Percentiles rank a stretch among this genome's conserved stretches.
These are phyloP conservation scores for Hermaeophaga mercurialis DNA, from an alignment of 2,888 invertebrate genomes.

Conservation along the genomic window DNA sequence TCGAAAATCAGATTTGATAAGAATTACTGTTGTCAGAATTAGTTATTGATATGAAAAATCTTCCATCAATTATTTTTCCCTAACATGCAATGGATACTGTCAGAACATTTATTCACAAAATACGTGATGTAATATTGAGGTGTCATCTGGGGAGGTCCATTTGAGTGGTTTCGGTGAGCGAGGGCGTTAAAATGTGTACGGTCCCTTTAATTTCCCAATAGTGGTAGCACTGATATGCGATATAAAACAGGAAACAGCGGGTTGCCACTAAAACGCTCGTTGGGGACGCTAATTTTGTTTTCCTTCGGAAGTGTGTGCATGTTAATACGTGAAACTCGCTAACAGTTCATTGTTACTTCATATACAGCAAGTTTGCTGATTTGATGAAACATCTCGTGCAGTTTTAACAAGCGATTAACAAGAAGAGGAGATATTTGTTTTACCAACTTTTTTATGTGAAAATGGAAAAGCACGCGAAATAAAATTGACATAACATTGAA, in stretches of 20 bases:
- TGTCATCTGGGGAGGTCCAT: constrained; percentile 69
- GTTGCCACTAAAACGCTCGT: constrained; percentile 8
- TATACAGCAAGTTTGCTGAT: not conserved
- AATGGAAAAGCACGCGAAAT: not conserved
- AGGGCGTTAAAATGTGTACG: not conserved
- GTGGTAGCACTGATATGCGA: constrained; percentile 14
- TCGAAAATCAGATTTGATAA: no score
- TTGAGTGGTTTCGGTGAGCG: constrained; percentile 70
- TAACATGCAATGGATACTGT: no score
- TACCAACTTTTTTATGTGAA: not conserved
- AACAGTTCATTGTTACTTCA: not conserved
- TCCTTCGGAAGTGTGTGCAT: constrained; percentile 12
- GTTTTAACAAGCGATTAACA: not conserved
- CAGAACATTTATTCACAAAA: not conserved
- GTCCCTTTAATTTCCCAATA: constrained; percentile 16
- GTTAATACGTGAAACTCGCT: not conserved
- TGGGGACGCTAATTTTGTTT: constrained; percentile 20
- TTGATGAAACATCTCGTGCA: constrained; percentile 5
- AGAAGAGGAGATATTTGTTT: not conserved
- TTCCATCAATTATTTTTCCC: no score
- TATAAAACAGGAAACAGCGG: constrained; percentile 10
- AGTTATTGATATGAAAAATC: no score
- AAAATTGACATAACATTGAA: no score
- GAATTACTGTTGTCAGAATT: no score
- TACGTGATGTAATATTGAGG: constrained; percentile 62